phyloP scores from a whole-genome alignment of 1,140 invertebrate species.

The Danaus melanippus region DNA sequence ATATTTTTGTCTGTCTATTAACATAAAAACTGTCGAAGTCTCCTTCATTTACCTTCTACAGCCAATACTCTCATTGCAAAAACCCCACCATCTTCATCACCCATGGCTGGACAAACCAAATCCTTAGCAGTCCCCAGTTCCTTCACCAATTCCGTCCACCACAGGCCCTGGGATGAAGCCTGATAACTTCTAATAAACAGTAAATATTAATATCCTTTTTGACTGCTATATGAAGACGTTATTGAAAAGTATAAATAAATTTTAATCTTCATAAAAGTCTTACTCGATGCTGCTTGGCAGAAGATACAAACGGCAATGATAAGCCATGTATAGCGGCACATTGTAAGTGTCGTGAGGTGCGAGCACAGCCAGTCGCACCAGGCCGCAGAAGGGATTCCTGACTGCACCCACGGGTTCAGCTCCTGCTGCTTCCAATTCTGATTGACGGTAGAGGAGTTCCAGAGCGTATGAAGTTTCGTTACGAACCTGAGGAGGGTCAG shows the following conservation, averaged over 20 bases:
- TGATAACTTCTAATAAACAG: conserved; percentile 74
- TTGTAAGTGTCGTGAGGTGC: conserved; percentile 82
- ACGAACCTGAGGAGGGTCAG: conserved; percentile 72
- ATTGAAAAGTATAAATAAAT: conserved; percentile 4
- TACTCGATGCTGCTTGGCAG: conserved; percentile 77
- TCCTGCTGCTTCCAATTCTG: conserved; percentile 77
- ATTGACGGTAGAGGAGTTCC: conserved; percentile 81
- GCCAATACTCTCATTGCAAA: conserved; percentile 77
- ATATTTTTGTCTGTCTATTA: too few species aligned
- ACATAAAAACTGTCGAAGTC: neutral
- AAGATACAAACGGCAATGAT: conserved; percentile 83
- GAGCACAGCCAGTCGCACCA: conserved; percentile 80
- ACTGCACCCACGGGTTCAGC: conserved; percentile 76
- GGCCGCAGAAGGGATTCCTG: conserved; percentile 84
- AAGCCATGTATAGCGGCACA: conserved; percentile 84
- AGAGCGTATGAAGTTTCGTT: conserved; percentile 86
- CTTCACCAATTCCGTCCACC: conserved; percentile 85
- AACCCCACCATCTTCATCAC: conserved; percentile 69
- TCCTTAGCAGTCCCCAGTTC: conserved; percentile 75
- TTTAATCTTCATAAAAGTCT: conserved; percentile 19
- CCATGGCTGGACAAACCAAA: conserved; percentile 76
- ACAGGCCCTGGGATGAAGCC: conserved; percentile 79
- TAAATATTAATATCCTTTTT: neutral
- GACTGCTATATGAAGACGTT: neutral
- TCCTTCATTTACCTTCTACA: conserved; percentile 47